Conservation (phyloP, 1,140 invertebrate species). For the Drosophila carrolli region DNA sequence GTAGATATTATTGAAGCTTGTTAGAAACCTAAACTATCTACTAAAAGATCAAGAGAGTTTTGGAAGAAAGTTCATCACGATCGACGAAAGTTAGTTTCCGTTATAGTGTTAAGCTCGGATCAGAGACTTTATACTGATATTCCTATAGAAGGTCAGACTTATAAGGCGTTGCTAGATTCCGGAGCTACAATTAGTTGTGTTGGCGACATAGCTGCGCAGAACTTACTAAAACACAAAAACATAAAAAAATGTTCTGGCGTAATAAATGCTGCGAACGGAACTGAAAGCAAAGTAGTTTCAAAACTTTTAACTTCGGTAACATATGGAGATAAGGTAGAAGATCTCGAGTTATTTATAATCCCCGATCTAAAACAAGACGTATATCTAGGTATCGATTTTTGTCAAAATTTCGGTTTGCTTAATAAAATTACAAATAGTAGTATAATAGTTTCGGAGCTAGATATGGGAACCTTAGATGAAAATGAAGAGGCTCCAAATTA, state of each 20-base stretch:
- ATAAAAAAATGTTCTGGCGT: not conserved
- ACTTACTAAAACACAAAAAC: not conserved
- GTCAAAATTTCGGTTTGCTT: too few relatives aligned
- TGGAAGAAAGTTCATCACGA: too few relatives aligned
- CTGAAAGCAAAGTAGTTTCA: not conserved
- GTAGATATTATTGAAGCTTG: too few relatives aligned
- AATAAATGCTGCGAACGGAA: not conserved
- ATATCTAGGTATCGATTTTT: not conserved
- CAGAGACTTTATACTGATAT: too few relatives aligned
- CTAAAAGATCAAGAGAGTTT: too few relatives aligned
- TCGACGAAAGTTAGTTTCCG: too few relatives aligned
- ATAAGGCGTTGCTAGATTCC: not conserved
- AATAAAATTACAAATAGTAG: too few relatives aligned
- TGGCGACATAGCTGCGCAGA: not conserved
- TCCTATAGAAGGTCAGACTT: not conserved
- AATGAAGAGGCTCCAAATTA: too few relatives aligned
- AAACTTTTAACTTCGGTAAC: not conserved
- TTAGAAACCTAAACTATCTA: too few relatives aligned
- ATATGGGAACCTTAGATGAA: too few relatives aligned
- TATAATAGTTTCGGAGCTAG: too few relatives aligned
- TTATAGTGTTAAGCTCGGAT: too few relatives aligned
- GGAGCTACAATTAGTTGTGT: not conserved
- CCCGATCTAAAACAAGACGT: conserved; percentile 1
- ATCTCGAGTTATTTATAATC: not conserved
- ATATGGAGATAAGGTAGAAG: not conserved